Conservation (phyloP, 2,797 vertebrate species). For the Synanceia verrucosa region DNA sequence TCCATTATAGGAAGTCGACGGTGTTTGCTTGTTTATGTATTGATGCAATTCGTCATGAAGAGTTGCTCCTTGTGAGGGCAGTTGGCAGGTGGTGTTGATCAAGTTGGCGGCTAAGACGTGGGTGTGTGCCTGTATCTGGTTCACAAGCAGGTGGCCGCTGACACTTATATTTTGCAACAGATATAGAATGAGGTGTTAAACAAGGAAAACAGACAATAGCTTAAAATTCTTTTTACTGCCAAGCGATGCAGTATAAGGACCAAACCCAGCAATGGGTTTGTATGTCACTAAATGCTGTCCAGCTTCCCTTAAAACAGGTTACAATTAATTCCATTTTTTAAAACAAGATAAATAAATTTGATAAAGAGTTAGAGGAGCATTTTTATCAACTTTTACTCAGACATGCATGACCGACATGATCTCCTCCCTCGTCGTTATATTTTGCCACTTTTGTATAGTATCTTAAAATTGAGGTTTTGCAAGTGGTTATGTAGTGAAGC, state of each 20-base stretch:
- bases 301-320: not conserved
- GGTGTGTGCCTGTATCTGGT: conserved; percentile 24
- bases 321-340: not conserved
- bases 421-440: not conserved
- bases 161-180: conserved; percentile 3
- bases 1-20: conserved; percentile 43
- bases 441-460: not conserved
- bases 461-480: not conserved
- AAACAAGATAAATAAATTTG: not conserved
- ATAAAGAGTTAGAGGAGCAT: not conserved
- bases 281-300: not conserved
- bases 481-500: not conserved
- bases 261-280: not conserved
- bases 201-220: not conserved
- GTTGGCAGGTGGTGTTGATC: conserved; percentile 54
- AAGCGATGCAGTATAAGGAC: not conserved
- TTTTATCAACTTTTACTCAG: not conserved
- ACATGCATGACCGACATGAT: not conserved
- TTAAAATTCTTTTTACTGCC: not conserved
- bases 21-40: conserved; percentile 42
- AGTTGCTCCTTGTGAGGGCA: conserved; percentile 48
- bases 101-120: conserved; percentile 26
- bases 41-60: conserved; percentile 58
- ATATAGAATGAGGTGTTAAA: not conserved
- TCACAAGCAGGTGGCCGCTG: conserved; percentile 33